Evolutionary conservation across 2,797 vertebrate species (phyloP), one percentile per base, ranked within the genome.

Genomic region (Poeciliopsis presidionis): DNA sequence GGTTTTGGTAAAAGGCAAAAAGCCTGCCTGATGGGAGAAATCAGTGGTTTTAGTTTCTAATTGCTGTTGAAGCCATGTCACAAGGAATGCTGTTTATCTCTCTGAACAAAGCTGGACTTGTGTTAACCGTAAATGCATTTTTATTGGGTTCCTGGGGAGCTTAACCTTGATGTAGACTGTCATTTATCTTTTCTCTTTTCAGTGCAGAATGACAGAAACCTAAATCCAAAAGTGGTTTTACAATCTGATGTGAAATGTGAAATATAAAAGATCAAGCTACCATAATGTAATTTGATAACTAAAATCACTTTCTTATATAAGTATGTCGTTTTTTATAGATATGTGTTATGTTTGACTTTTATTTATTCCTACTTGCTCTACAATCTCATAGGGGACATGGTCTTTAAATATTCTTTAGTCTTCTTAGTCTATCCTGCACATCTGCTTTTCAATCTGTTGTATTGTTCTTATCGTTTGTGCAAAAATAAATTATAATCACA

Each of bases 1-100:
- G 86, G 93, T 72, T 94, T 94, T 81, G 90, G 91, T 76, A 94
- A 95, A 87, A 93, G 87, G 78, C 83, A 84, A 78, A 92, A 92
- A 91, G 84, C 94, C 93, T 47, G 90, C 92, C 75, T 94, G 82
- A 94, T 72, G 18, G 76, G 85, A 71, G 73, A 86, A 81, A 61
- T 81, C 72, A 74, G 59, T 57, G 65, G 51, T 75, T 53, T 80
- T 59, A 71, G 36, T 77, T 80, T 46, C 13, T 30, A 59, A 74
- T 74, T 16, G 41, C 33, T 59, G 14, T 59, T 70, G 45, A 71
- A 72, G 70, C 39, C 28, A 76, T 86, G 33, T 46, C 55, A 73
- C 45, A 63, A 59, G 75, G 81, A 20, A 20, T 63, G 47, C 14
- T 72, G n/a, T 74, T 14, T 69, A 18, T 78, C 51, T 71, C 49